Conservation (phyloP, 2,113 vertebrate species). For the Chionodraco myersi region DNA sequence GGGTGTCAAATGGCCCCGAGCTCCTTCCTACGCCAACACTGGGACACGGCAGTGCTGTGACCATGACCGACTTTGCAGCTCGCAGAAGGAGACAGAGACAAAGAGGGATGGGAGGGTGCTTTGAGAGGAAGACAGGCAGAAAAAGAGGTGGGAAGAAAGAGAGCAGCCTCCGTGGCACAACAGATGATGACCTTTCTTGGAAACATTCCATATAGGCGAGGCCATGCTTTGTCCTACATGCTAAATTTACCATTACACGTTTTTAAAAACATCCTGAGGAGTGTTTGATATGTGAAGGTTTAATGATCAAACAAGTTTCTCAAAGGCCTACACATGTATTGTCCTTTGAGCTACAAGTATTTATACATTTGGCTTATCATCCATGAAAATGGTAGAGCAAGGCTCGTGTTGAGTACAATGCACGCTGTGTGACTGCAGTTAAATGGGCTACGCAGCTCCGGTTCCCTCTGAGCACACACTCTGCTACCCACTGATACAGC, state of each 20-base stretch:
- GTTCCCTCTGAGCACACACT: constrained; percentile 64
- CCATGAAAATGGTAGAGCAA: constrained; percentile 62
- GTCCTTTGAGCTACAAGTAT: constrained; percentile 50
- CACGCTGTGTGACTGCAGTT: constrained; percentile 65
- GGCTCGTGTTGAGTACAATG: constrained; percentile 70
- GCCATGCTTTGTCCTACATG: constrained; percentile 76
- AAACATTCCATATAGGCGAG: constrained; percentile 68
- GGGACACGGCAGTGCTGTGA: constrained; percentile 75
- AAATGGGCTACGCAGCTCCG: constrained; percentile 62
- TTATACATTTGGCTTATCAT: constrained; percentile 73
- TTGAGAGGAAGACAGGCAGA: constrained; percentile 59
- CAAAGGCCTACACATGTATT: constrained; percentile 51
- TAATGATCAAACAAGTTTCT: constrained; percentile 53
- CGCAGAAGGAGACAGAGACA: constrained; percentile 77
- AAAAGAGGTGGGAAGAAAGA: constrained; percentile 53
- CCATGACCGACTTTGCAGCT: constrained; percentile 82
- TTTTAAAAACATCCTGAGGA: constrained; percentile 52
- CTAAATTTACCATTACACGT: constrained; percentile 71
- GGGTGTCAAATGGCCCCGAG: constrained; percentile 76
- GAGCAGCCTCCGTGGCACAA: constrained; percentile 59
- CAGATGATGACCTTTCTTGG: constrained; percentile 76
- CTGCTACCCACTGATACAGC: constrained; percentile 71
- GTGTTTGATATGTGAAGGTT: constrained; percentile 46
- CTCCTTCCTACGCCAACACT: constrained; percentile 58
- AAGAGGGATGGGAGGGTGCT: constrained; percentile 65